Evolutionary conservation across 2,113 vertebrate genomes (phyloP), one percentile per base, ranked within the genome.

Genomic region (Trinectes maculatus): DNA sequence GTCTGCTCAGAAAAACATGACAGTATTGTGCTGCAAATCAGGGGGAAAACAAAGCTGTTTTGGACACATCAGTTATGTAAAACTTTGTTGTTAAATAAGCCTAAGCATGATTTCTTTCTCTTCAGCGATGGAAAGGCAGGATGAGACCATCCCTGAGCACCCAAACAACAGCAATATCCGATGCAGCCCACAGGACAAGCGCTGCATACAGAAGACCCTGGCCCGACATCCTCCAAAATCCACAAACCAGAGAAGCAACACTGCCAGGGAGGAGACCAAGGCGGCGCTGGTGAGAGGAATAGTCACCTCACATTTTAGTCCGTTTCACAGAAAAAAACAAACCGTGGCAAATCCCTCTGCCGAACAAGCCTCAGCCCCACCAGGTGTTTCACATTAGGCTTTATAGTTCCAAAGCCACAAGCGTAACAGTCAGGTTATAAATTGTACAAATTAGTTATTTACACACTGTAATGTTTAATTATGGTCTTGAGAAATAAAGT

Each of bases 111-210:
- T 47, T 62, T 15, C 10, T 79, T 55, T 40, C 53, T 15, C 31
- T 70, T 37, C 7, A 92, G 89, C 83, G n/a, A 79, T 90, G 93
- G 95, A 96, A 19, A 91, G 94, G 68, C 94, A 94, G 53, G 96
- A 91, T 16, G 90, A 91, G 80, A 82, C 89, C 74, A 85, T 94
- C 72, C 91, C 91, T 0, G 96, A 97, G 5, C 93, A 95, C 58
- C 94, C 95, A 5, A 96, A 95, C 90, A 95, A 93, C 93, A 96
- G 93, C 90, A 95, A 96, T 85, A 95, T 89, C 87, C 95, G 95
- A 12, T 98, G 96, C 87, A 94, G 93, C 39, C 91, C 91, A 47
- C 94, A 95, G 0, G 96, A 98, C 89, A 95, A 94, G 66, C 94
- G 93, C 63, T 98, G 96, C 82, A 89, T 96, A 60, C 95, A 95